These are phyloP conservation scores for Oxycera nigricornis DNA, from an alignment of 2,888 invertebrate species.

Conservation along the genomic window DNA sequence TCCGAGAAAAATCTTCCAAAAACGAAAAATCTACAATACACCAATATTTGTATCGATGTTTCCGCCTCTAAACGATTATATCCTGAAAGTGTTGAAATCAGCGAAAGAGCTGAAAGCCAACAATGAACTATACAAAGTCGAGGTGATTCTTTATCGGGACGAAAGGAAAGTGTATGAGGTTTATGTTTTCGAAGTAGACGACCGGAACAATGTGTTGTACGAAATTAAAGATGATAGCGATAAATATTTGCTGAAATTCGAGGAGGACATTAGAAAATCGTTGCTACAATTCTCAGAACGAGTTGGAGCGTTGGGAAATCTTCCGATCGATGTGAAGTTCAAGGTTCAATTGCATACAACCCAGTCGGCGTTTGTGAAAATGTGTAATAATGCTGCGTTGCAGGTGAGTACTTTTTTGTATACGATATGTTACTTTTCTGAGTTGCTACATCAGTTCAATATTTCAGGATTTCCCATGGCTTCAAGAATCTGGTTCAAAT, in stretches of 20 bases:
- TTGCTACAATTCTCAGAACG: constrained; percentile 55
- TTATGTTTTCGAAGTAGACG: constrained; percentile 48
- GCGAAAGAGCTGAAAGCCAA: constrained; percentile 51
- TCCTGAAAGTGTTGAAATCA: constrained; percentile 53
- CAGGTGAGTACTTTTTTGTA: too few relatives aligned
- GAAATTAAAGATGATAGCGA: constrained; percentile 48
- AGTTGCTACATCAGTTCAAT: neutral
- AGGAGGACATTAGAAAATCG: constrained; percentile 55
- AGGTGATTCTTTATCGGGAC: constrained; percentile 54
- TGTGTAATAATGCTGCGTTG: constrained; percentile 53
- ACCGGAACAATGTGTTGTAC: constrained; percentile 41
- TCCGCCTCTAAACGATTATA: constrained; percentile 56
- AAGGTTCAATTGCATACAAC: constrained; percentile 57
- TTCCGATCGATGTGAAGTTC: constrained; percentile 53
- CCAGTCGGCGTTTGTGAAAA: constrained; percentile 54
- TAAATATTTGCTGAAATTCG: constrained; percentile 56
- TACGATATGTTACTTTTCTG: too few relatives aligned
- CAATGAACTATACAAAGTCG: constrained; percentile 51
- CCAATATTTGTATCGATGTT: constrained; percentile 56
- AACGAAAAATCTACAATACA: constrained; percentile 56
- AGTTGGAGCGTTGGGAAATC: constrained; percentile 53
- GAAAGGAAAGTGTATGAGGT: constrained; percentile 49
- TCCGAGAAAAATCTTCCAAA: constrained; percentile 57
- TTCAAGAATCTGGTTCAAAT: constrained; percentile 49
- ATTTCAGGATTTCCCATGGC: constrained; percentile 58